A percentile compares a stretch with the other conserved stretches of the same genome.
These are phyloP conservation scores for Nesogale talazaci DNA, from an alignment of 2,113 vertebrate genomes.

Conservation along the genomic window DNA sequence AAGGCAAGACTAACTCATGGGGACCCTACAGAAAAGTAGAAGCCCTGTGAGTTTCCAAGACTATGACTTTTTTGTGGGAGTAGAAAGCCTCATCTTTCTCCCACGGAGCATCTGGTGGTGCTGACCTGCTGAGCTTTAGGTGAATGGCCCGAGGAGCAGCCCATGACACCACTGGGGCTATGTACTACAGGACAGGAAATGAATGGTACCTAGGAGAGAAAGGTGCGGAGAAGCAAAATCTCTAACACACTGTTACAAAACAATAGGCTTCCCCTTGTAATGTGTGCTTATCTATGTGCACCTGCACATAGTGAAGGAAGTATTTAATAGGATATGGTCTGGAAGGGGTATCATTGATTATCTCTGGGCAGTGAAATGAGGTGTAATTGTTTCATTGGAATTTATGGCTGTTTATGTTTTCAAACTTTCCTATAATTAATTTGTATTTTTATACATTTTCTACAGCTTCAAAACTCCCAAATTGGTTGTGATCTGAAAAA, in stretches of 20 bases:
- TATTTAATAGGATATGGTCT: neutral
- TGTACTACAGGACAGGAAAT: neutral
- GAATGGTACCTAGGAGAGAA: neutral
- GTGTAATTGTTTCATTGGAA: neutral
- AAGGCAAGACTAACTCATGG: too few species aligned
- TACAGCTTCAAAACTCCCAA: conserved; percentile 29
- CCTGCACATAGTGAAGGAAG: neutral
- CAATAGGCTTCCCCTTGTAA: neutral
- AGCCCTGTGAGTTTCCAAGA: too few species aligned
- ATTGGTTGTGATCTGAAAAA: neutral
- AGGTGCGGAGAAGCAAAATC: neutral
- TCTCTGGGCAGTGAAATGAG: neutral
- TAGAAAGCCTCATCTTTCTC: too few species aligned
- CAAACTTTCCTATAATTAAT: conserved; percentile 13
- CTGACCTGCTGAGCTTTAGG: too few species aligned
- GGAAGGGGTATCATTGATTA: neutral
- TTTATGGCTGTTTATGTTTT: neutral
- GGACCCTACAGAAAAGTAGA: too few species aligned
- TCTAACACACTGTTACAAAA: neutral
- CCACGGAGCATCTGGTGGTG: too few species aligned
- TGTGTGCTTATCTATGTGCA: neutral
- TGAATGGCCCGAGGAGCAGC: too few species aligned
- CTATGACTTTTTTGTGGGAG: too few species aligned
- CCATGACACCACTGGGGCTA: too few species aligned
- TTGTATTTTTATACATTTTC: neutral